Evolutionary conservation across 2,888 invertebrate genomes (phyloP), one percentile per base, ranked within the genome.

Genomic region (Pyrrhia umbra): DNA sequence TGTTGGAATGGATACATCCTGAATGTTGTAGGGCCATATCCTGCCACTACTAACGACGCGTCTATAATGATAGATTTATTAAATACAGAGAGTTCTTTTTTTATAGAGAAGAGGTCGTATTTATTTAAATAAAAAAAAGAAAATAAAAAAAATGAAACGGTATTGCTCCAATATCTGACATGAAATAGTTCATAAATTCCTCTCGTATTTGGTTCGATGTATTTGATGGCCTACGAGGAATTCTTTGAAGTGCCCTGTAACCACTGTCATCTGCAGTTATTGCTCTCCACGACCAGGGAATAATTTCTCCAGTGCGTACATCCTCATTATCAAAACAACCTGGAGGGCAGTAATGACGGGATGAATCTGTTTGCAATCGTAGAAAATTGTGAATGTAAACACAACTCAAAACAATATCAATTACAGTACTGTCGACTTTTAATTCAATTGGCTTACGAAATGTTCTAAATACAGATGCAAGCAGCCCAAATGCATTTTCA

Each of bases 401-500:
- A 62, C 62, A 62, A 62, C n/a, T n/a, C n/a, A n/a, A n/a, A 55
- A 51, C 62, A 62, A 62, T 56, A 62, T 57, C 30, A 63, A 62
- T 62, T 62, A 55, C 43, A 62, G 61, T 55, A 62, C 61, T 62
- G 61, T 50, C 61, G n/a, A n/a, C n/a, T n/a, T n/a, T n/a, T n/a
- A 39, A 56, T 55, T 56, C 25, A 46, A 46, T 46, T 42, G 39
- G 57, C 10, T 39, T 37, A 40, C 54, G 40, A 49, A 71, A 74
- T 45, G 66, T 47, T 45, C 68, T 55, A 59, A 68, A 68, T 18
- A 68, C 59, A 30, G 54, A 61, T 64, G 52, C 18, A 40, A 68
- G 46, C 20, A 68, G 59, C 27, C 68, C 77, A 59, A 77, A 75
- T 23, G 68, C 75, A 69, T 75, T 76, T 69, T 75, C 70, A 27